phyloP scores from a whole-genome alignment of 2,113 vertebrate genomes.

The Ochotona princeps region DNA sequence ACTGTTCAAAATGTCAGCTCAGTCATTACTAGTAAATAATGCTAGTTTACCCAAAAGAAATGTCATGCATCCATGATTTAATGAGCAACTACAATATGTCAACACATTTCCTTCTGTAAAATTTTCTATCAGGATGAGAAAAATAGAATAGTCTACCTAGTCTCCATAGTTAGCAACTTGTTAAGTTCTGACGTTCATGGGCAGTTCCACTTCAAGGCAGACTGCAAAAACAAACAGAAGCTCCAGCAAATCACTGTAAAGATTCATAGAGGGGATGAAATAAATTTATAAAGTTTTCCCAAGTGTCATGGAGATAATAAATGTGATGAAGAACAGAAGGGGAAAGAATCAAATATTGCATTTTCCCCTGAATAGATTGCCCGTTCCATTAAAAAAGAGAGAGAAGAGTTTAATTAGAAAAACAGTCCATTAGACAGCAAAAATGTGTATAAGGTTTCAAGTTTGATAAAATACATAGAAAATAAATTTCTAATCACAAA shows the following conservation, averaged over 20 bases:
- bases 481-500: conserved; percentile 61
- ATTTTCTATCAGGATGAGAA: conserved; percentile 2
- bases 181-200: background rate
- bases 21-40: conserved; percentile 16
- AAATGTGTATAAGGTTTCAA: conserved; percentile 66
- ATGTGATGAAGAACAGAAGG: conserved; percentile 48
- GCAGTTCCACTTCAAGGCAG: background rate
- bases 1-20: conserved; percentile 2
- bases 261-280: conserved; percentile 36
- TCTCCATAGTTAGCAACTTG: conserved; percentile 14
- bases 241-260: conserved; percentile 36
- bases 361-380: conserved; percentile 42
- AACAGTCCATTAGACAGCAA: background rate
- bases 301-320: conserved; percentile 61
- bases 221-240: conserved; percentile 44
- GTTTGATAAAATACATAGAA: conserved; percentile 38
- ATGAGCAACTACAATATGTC: background rate
- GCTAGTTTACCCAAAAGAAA: background rate
- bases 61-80: conserved; percentile 32
- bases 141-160: background rate
- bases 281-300: conserved; percentile 52
- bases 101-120: background rate
- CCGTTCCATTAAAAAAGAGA: background rate
- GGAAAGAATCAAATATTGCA: conserved; percentile 20
- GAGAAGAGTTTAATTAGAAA: conserved; percentile 65